Evolutionary conservation across 2,797 vertebrate species (phyloP).

Genomic region (Pogoniulus pusillus): DNA sequence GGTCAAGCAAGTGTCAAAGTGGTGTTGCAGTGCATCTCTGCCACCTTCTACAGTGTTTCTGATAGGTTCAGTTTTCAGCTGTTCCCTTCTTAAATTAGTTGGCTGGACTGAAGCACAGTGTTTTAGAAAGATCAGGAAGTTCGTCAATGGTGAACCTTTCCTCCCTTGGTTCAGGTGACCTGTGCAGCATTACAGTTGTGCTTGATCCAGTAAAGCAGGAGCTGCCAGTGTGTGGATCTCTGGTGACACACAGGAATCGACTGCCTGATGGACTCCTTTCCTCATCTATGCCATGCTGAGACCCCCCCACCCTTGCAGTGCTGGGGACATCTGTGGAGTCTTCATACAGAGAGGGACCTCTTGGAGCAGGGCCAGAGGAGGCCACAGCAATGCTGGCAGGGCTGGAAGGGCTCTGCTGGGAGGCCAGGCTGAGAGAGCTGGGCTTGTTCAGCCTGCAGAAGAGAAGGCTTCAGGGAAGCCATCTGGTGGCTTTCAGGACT

Average conservation of each 20-base stretch:
- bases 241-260: accelerated
- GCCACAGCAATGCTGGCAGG: too few relatives aligned
- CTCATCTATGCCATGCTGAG: neutral
- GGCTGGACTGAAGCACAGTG: neutral
- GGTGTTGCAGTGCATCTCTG: neutral
- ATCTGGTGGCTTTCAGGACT: too few relatives aligned
- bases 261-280: neutral
- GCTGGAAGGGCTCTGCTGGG: too few relatives aligned
- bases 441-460: too few relatives aligned
- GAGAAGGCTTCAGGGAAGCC: too few relatives aligned
- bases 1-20: neutral
- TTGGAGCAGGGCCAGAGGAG: too few relatives aligned
- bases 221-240: neutral
- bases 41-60: neutral
- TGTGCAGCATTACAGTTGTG: neutral
- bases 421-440: too few relatives aligned
- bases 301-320: neutral
- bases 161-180: neutral
- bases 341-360: too few relatives aligned
- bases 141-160: neutral
- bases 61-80: neutral
- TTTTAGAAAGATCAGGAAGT: neutral
- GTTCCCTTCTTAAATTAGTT: neutral
- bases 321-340: neutral
- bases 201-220: neutral